These are phyloP conservation scores for Cossypha dichroa DNA, from an alignment of 2,797 vertebrate genomes.

Conservation along the genomic window DNA sequence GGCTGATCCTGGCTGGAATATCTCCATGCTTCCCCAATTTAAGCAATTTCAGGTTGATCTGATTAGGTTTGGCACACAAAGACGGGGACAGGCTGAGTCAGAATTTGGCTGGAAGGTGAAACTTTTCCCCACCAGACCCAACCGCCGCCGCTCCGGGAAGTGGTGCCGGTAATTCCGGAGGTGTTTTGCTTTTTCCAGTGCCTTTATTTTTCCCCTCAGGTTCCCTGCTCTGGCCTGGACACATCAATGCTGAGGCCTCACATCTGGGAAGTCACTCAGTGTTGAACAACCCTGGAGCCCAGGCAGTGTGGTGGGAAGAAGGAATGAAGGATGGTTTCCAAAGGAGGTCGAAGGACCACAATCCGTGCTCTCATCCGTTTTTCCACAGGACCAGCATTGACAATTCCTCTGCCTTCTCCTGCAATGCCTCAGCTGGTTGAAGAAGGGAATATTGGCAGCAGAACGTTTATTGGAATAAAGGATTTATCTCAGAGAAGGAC, in stretches of 20 bases:
- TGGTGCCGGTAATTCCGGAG: neutral
- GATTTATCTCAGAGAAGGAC: neutral
- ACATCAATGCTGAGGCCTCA: neutral
- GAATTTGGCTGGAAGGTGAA: neutral
- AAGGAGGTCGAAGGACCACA: neutral
- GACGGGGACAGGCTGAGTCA: conserved; percentile 20
- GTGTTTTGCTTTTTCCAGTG: conserved; percentile 21
- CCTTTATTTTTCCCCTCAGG: neutral
- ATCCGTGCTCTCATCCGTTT: neutral
- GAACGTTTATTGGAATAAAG: neutral
- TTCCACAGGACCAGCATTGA: neutral
- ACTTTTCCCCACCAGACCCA: neutral
- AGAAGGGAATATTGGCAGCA: neutral
- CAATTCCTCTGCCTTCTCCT: neutral
- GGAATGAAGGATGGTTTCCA: neutral
- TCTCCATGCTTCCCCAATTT: neutral
- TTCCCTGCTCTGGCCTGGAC: neutral
- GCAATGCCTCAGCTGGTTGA: neutral
- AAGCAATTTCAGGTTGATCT: neutral
- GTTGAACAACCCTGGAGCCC: neutral
- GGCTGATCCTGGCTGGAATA: neutral
- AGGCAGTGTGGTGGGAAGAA: neutral
- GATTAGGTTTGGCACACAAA: neutral
- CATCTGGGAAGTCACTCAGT: conserved; percentile 22
- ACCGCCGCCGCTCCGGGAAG: neutral